Evolutionary conservation across 2,888 invertebrate species (phyloP), one percentile per base, ranked within the genome.

Genomic region (Therioaphis trifolii): DNA sequence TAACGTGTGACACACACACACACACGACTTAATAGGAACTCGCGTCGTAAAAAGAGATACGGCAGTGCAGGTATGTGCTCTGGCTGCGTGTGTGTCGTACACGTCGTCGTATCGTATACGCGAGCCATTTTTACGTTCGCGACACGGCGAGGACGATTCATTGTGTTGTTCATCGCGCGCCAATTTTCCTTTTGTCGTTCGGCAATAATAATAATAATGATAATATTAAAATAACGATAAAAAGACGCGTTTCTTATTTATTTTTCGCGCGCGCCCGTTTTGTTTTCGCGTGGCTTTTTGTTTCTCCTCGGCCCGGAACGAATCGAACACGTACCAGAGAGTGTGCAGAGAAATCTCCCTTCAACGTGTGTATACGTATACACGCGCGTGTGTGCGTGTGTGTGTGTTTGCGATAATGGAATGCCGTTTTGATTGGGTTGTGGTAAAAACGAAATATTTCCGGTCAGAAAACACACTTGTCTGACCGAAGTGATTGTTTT

Each of bases 241-340:
- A 80, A 80, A 80, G 68, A 79, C 29, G 61, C 29, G 21, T 78
- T 78, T 82, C 29, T 82, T 72, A 72, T 82, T 82, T 82, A 61
- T 82, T 80, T 80, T 35, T 82, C 72, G n/a, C 58, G 46, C 66
- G 55, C 79, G 43, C 18, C 63, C 29, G 66, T 77, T 77, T 52
- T 77, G 66, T 77, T 66, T 63, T 66, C 66, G 77, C 66, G 14
- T 29, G 12, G 46, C 9, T n/a, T 69, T 69, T 80, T 80, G 58
- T 80, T 80, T 72, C 80, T 71, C 29, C 46, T 5, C 46, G n/a
- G n/a, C n/a, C 35, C 72, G 72, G 80, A 72, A 82, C 80, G 80
- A 82, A 82, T 82, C 80, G 63, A 71, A 72, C 80, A 71, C 80
- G 72, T 72, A 63, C 66, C 40, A 15, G 46, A 11, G 43, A 4